Evolutionary conservation across 2,888 invertebrate species (phyloP).

Genomic region (Teleiodes luculella): DNA sequence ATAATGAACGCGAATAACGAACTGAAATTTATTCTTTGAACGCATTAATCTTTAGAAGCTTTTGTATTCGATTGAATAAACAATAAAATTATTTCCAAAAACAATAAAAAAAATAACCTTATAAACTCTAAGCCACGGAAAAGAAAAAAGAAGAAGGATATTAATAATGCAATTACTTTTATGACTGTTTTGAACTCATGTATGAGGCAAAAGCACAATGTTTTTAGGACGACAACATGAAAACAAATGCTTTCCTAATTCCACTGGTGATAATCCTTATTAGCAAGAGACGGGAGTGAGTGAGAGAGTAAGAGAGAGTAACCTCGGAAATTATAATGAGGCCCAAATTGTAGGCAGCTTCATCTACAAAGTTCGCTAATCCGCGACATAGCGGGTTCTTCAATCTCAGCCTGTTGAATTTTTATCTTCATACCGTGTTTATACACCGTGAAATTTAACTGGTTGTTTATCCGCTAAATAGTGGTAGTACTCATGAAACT

Average conservation of each 20-base stretch:
- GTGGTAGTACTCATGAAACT: too few species aligned
- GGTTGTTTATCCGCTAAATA: too few species aligned
- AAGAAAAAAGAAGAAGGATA: too few species aligned
- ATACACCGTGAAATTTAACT: too few species aligned
- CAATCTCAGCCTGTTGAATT: slow-evolving; percentile 36
- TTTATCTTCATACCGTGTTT: slow-evolving; percentile 22
- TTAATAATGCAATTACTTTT: too few species aligned
- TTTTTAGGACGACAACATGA: slow-evolving; percentile 46
- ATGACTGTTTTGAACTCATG: too few species aligned
- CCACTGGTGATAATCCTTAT: slow-evolving; percentile 75
- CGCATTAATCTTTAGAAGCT: not conserved
- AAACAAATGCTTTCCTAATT: slow-evolving; percentile 72
- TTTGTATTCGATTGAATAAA: too few species aligned
- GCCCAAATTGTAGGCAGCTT: slow-evolving; percentile 47
- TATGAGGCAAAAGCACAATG: too few species aligned
- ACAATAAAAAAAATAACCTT: too few species aligned
- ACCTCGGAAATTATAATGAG: slow-evolving; percentile 74
- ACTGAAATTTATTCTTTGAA: not conserved
- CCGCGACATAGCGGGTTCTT: slow-evolving; percentile 50
- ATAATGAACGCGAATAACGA: not conserved
- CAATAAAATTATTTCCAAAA: too few species aligned
- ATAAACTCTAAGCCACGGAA: too few species aligned
- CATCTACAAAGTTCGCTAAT: slow-evolving; percentile 66
- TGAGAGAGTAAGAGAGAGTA: slow-evolving; percentile 46
- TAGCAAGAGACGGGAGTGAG: slow-evolving; percentile 60